Base-by-base conservation (phyloP, 2,797 vertebrate species). In the Siniperca undulata region DNA sequence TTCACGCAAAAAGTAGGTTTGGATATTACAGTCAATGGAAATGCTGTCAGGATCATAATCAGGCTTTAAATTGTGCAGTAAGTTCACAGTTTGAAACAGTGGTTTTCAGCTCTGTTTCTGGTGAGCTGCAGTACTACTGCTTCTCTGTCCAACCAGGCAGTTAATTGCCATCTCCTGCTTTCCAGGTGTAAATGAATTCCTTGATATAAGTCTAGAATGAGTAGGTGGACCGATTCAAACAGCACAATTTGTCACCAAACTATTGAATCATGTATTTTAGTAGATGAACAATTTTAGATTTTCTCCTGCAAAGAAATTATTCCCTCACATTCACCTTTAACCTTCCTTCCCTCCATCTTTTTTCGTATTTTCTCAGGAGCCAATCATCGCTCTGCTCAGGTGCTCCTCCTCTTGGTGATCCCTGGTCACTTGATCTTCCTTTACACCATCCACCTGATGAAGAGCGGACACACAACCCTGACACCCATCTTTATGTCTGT, bases 361-460 rank as follows among this genome's bases (percentile, higher is more conserved):
- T 38, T 80, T 34, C 19, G 2, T 58, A 0, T 58, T 48, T 81
- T 56, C 42, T 50, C 84, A 98, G 98, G 97, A 77, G 97, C 97
- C 91, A 99, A 99, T 95, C 97, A 98, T 86, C 97, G 97, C 78
- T 99, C 98, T 44, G 98, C 98, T 60, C 98, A 98, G 95, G 97
- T 99, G 89, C 96, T 99, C 7, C 90, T 99, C 71, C 94, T 98
- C 3, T 79, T 99, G 87, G 97, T 97, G 76, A 85, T 99, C 84
- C 98, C 98, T 0, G 98, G 98, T 84, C 98, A 99, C 74, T 88
- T 99, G 76, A 97, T 99, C 91, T 99, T 99, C 95, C 95, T 99
- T 77, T 99, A 97, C 78, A 97, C 96, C 4, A 99, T 99, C 84
- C 97, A 98, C 91, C 89, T 99, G 93, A 98, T 99, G 98, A 98